These are phyloP conservation scores for Tachina fera DNA, from an alignment of 2,888 invertebrate species.

Conservation along the genomic window DNA sequence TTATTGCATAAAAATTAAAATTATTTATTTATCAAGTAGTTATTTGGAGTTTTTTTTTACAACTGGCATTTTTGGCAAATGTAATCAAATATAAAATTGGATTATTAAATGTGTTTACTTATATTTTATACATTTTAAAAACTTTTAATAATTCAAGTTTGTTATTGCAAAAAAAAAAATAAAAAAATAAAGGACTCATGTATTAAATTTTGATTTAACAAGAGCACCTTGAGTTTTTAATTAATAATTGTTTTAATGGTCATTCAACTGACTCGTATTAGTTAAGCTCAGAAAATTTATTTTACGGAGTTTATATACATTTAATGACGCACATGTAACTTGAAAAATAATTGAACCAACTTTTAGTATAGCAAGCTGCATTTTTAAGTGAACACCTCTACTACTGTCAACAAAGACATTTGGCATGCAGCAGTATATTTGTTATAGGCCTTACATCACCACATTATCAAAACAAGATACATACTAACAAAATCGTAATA, in stretches of 20 bases:
- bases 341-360: no score
- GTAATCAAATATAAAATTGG: not conserved
- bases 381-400: slow-evolving; percentile 13
- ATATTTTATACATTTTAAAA: no score
- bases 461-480: slow-evolving; percentile 3
- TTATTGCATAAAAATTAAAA: slow-evolving; percentile 65
- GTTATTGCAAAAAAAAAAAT: no score
- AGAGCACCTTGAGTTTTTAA: no score
- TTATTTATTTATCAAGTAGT: slow-evolving; percentile 25
- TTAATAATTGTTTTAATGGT: no score
- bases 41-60: not conserved
- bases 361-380: not conserved
- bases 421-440: slow-evolving; percentile 8
- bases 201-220: no score
- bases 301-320: no score
- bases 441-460: slow-evolving; percentile 26
- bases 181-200: no score
- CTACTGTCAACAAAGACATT: not conserved
- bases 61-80: not conserved
- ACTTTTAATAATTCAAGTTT: no score
- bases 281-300: no score
- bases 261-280: no score
- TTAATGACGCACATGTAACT: no score
- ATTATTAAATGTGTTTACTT: slow-evolving; percentile 16
- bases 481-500: slow-evolving; percentile 38